Conservation (phyloP, 2,888 invertebrate species). For the Drosophila sordidula region DNA sequence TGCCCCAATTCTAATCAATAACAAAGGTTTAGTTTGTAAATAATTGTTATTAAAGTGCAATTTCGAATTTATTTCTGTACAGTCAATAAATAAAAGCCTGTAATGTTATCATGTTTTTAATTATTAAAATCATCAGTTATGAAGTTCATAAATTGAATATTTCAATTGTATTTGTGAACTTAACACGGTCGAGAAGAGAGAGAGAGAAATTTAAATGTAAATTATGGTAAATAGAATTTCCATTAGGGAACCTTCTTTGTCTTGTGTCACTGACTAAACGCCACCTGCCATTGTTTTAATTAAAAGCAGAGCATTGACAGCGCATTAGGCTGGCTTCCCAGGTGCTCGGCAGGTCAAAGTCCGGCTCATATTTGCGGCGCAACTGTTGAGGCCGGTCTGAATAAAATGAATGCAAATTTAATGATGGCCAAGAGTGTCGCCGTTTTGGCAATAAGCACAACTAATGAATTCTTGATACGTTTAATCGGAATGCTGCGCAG, state of each 20-base stretch:
- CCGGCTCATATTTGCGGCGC: slow-evolving; percentile 1
- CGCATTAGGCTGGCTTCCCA: slow-evolving; percentile 6
- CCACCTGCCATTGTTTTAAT: slow-evolving; percentile 32
- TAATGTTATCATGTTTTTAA: neutral
- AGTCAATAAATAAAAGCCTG: neutral
- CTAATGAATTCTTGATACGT: slow-evolving; percentile 75
- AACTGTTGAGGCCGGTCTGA: slow-evolving; percentile 45
- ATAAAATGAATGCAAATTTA: slow-evolving; percentile 73
- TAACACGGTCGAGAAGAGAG: neutral
- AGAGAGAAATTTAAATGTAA: slow-evolving; percentile 9
- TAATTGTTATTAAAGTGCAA: neutral
- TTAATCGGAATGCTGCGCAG: slow-evolving; percentile 59
- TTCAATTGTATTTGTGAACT: neutral
- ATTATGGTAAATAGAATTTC: slow-evolving; percentile 19
- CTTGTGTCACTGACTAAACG: slow-evolving; percentile 5
- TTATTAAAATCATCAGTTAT: neutral
- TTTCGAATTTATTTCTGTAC: neutral
- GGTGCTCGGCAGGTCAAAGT: slow-evolving; percentile 5
- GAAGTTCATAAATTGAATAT: neutral
- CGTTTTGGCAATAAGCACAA: slow-evolving; percentile 17
- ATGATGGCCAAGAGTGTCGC: slow-evolving; percentile 37
- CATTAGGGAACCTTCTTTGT: slow-evolving; percentile 3
- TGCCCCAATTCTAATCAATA: too few species aligned
- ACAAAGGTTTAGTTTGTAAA: too few species aligned
- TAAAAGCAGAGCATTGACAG: slow-evolving; percentile 34